A percentile compares a stretch with the other conserved stretches of the same genome.
Conservation (phyloP, 1,140 invertebrate genomes). For the Battus philenor region DNA sequence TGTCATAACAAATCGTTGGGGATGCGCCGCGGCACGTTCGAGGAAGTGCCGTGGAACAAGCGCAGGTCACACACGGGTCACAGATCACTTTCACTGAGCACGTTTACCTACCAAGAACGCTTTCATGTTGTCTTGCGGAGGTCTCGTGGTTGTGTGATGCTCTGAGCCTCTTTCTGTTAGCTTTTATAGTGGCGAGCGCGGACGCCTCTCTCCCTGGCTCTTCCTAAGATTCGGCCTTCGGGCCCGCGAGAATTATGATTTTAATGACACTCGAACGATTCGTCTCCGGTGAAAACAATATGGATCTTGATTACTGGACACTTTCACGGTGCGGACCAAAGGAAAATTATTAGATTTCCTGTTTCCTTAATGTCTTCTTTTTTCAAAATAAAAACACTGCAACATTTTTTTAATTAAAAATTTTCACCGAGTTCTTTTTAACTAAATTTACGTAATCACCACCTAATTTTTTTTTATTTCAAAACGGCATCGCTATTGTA, state of each 20-base stretch:
- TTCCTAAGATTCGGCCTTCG: slow-evolving; percentile 73
- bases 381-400: too few species aligned
- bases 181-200: slow-evolving; percentile 60
- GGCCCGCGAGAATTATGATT: slow-evolving; percentile 71
- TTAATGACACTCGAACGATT: slow-evolving; percentile 70
- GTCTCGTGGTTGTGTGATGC: slow-evolving; percentile 69
- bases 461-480: too few species aligned
- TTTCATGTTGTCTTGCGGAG: slow-evolving; percentile 74
- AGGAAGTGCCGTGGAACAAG: slow-evolving; percentile 41
- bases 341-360: background rate
- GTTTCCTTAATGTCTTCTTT: too few species aligned
- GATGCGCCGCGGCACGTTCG: slow-evolving; percentile 35
- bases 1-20: slow-evolving; percentile 26
- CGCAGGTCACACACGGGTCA: slow-evolving; percentile 54
- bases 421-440: too few species aligned
- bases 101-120: slow-evolving; percentile 72
- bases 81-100: slow-evolving; percentile 63
- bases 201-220: slow-evolving; percentile 69
- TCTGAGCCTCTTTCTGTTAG: slow-evolving; percentile 44
- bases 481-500: too few species aligned
- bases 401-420: too few species aligned
- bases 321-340: slow-evolving; percentile 39
- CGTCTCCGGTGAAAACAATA: slow-evolving; percentile 70
- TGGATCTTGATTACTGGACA: slow-evolving; percentile 44
- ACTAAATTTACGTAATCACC: too few species aligned